Evolutionary conservation across 2,113 vertebrate genomes (phyloP), one percentile per base, ranked within the genome.

Genomic region (Leucoraja erinaceus): DNA sequence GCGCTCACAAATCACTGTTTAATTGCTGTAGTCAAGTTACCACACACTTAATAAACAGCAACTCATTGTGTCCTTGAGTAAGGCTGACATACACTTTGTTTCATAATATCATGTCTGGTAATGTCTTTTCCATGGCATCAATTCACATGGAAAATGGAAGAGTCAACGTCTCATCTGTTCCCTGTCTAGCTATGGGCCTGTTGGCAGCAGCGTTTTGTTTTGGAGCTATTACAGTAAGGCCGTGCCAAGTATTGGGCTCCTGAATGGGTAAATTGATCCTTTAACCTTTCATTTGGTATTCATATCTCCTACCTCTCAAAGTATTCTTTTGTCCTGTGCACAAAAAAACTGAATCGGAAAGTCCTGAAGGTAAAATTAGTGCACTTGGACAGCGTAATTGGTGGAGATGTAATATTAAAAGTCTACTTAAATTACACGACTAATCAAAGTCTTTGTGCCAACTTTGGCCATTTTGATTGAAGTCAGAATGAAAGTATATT

Each of bases 31-130:
- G 97, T 98, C 97, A 96, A 95, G 97, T 98, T 98, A 97, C 97
- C 95, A 96, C 95, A 96, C 96, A 96, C 97, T 98, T 98, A 98
- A 99, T 98, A 98, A 98, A 97, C 97, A 97, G 95, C 97, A 98
- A 98, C 97, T 97, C 97, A 97, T 96, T 96, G 95, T 96, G 97
- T 97, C 98, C 97, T 98, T 97, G 96, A 97, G 96, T 95, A 96
- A 96, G 96, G 96, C 96, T 96, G 95, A 97, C 97, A 97, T 96
- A 97, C 96, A 97, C 96, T 97, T 97, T 96, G 96, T 96, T 96
- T 96, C 95, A 97, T 93, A 97, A 96, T 96, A 96, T 97, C 97
- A 97, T 95, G 95, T 88, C 95, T 95, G 94, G 95, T 95, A 93
- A 94, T 96, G 95, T 96, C 96, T 94, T 94, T 94, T 95, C 95